phyloP scores from a whole-genome alignment of 2,113 vertebrate genomes.

The Uropsilus gracilis region DNA sequence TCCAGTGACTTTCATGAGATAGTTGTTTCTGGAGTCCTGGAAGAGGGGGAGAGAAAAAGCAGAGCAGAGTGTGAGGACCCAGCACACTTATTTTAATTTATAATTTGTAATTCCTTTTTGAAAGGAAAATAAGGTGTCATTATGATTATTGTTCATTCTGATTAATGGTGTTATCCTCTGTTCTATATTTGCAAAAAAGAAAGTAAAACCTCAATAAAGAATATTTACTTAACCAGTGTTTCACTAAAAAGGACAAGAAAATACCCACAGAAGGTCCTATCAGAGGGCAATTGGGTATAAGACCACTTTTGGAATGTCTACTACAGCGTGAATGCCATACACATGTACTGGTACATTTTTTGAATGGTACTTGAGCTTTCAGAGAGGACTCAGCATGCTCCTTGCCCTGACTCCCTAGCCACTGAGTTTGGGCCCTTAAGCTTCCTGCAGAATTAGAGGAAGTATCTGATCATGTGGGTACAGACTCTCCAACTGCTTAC shows the following conservation, averaged over 20 bases:
- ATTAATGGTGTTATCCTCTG: neutral
- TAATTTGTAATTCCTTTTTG: conserved; percentile 2
- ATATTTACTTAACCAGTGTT: neutral
- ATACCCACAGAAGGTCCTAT: neutral
- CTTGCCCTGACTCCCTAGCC: accelerated
- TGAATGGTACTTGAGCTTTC: neutral
- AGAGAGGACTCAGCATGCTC: accelerated
- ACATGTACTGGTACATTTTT: accelerated
- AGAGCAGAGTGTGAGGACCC: neutral
- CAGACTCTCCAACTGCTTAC: neutral
- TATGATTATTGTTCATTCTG: neutral
- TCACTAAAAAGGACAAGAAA: neutral
- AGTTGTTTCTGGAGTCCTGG: neutral
- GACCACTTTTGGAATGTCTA: neutral
- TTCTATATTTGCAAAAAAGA: neutral
- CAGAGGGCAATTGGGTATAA: neutral
- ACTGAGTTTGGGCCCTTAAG: neutral
- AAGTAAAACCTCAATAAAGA: neutral
- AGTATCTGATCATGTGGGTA: neutral
- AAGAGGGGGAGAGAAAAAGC: neutral
- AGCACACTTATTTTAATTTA: neutral
- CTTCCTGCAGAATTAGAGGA: neutral
- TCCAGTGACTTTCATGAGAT: neutral
- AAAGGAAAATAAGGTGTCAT: neutral
- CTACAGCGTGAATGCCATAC: neutral